phyloP scores from a whole-genome alignment of 2,797 vertebrate genomes.

The Myotis planiceps region DNA sequence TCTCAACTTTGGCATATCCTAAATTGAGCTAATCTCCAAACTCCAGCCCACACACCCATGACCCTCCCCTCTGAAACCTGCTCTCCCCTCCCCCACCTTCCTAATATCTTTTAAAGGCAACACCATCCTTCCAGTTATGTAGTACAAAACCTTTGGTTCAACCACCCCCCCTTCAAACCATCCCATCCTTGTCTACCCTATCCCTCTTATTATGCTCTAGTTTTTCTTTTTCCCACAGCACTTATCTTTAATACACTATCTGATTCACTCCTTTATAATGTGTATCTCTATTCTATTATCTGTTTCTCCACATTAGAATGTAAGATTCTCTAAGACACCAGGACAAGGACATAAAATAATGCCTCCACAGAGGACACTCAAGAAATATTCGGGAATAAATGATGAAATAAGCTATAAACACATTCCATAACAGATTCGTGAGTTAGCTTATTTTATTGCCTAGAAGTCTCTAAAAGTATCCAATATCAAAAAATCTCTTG shows the following conservation, averaged over 20 bases:
- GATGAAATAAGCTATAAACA: background rate
- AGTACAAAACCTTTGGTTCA: background rate
- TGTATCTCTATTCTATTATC: background rate
- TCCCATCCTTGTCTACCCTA: background rate
- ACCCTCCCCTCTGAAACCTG: background rate
- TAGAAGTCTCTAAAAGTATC: background rate
- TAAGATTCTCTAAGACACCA: background rate
- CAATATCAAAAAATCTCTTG: background rate
- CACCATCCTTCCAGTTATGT: background rate
- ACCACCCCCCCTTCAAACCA: background rate
- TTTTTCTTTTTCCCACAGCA: background rate
- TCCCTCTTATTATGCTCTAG: background rate
- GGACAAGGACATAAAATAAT: background rate
- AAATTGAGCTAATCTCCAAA: background rate
- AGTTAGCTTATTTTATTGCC: background rate
- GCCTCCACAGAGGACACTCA: background rate
- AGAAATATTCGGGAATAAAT: constrained; percentile 17
- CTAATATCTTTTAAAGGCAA: background rate
- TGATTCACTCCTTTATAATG: background rate
- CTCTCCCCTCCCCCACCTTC: background rate
- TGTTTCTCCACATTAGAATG: background rate
- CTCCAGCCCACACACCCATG: background rate
- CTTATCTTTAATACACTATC: background rate
- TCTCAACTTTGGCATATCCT: background rate
- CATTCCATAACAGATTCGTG: background rate